Base-by-base conservation (phyloP, 1,140 invertebrate species). In the Samia ricini region DNA sequence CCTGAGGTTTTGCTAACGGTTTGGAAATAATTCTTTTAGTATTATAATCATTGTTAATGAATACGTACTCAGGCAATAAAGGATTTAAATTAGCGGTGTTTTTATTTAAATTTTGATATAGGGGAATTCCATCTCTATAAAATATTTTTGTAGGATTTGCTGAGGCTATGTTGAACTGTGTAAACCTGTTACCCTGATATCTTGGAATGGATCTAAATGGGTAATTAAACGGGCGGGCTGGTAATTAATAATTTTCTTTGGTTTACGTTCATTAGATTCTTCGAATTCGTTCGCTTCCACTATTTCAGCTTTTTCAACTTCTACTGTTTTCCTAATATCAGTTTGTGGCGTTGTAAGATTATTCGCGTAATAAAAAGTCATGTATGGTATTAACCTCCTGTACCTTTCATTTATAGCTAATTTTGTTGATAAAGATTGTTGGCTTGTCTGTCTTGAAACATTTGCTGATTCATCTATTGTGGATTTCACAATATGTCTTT, bases 371-470 rank as follows among this genome's bases (percentile, higher is more conserved):
- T 96, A 96, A 80, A 94, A 96, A 29, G 94, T 95, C 93, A 95
- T 95, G 76, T 96, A 96, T 1, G 95, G 95, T 74, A 96, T 95
- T 48, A 96, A 78, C 56, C 95, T 91, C 68, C 95, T 92, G 73
- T 94, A 94, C 48, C 95, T 91, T 84, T 95, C 93, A 63, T 92
- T 93, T 21, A 90, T 81, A 0, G 83, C 79, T 29, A 91, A 68
- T 60, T 83, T 83, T 4, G 87, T 80, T 29, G 76, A 64, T 66
- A 88, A 85, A 8, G 61, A 21, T 64, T 61, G 66, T 63, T 49
- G 72, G 33, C 72, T 80, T 56, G 73, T 71, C 23, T 73, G 66
- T 20, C 69, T 60, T n/a, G 62, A 70, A 36, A 51, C 68, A 48
- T 67, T 81, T 24, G 63, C 68, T 0, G 23, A 51, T 49, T 66